Conservation (phyloP, 1,140 invertebrate genomes). For the Meloidogyne floridensis region DNA sequence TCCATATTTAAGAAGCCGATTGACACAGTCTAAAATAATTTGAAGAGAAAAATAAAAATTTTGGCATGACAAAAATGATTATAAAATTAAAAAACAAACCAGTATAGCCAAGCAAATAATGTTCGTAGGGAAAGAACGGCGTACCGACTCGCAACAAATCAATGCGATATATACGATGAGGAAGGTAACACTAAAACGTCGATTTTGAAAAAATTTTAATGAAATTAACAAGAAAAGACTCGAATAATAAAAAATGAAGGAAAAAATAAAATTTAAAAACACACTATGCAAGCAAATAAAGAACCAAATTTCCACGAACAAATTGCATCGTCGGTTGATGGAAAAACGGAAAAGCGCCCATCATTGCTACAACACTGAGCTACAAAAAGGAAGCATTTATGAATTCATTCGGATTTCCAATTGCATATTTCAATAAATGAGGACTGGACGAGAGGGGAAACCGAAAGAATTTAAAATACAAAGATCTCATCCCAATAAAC, state of each 20-base stretch:
- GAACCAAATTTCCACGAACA: slow-evolving; percentile 38
- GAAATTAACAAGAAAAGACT: too few relatives aligned
- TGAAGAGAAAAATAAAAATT: not conserved
- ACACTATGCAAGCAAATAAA: slow-evolving; percentile 34
- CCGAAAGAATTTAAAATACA: too few relatives aligned
- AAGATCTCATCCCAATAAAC: too few relatives aligned
- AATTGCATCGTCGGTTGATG: slow-evolving; percentile 40
- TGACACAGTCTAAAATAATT: slow-evolving; percentile 43
- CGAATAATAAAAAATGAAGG: too few relatives aligned
- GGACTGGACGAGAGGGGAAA: too few relatives aligned
- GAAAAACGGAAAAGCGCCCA: slow-evolving; percentile 61
- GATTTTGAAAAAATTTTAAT: slow-evolving; percentile 11
- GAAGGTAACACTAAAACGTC: slow-evolving; percentile 36
- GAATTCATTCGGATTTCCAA: too few relatives aligned
- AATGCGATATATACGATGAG: slow-evolving; percentile 60
- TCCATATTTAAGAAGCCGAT: slow-evolving; percentile 46
- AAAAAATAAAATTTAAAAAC: not conserved
- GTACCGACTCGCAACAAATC: slow-evolving; percentile 63
- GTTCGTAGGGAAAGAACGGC: slow-evolving; percentile 59
- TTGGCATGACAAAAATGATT: too few relatives aligned
- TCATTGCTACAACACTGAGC: slow-evolving; percentile 59
- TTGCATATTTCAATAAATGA: too few relatives aligned
- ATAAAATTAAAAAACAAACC: not conserved
- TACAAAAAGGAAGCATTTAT: slow-evolving; percentile 20
- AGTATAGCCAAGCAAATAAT: slow-evolving; percentile 58